These are phyloP conservation scores for Thrips palmi DNA, from an alignment of 1,140 invertebrate genomes.

Conservation along the genomic window DNA sequence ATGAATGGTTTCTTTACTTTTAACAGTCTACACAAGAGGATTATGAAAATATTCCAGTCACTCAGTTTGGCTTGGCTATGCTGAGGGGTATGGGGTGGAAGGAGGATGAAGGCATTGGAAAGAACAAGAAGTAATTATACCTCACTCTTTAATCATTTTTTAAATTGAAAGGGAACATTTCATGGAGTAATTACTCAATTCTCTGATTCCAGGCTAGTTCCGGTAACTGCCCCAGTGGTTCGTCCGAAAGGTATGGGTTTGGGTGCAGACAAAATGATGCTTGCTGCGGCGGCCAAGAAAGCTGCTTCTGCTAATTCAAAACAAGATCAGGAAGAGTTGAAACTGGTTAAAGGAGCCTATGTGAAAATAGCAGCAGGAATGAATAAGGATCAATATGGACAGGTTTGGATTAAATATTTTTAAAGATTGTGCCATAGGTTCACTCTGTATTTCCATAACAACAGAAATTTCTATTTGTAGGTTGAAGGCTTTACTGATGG, in stretches of 20 bases:
- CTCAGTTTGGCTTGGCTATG: conserved; percentile 79
- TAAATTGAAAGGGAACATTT: conserved; percentile 12
- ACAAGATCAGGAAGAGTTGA: conserved; percentile 37
- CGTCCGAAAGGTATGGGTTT: conserved; percentile 82
- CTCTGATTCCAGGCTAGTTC: conserved; percentile 25
- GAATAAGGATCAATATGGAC: conserved; percentile 58
- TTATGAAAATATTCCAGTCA: conserved; percentile 77
- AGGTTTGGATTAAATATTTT: conserved; percentile 30
- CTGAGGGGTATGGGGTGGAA: conserved; percentile 90
- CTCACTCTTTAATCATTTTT: neutral
- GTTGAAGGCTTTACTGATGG: conserved; percentile 74
- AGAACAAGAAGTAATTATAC: conserved; percentile 20
- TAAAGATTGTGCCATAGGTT: conserved; percentile 9
- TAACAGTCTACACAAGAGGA: conserved; percentile 54
- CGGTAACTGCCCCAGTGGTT: conserved; percentile 33
- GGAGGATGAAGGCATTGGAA: conserved; percentile 47
- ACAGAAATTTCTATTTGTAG: conserved; percentile 18
- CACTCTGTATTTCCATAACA: conserved; percentile 8
- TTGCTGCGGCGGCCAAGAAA: too few species aligned
- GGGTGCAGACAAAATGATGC: conserved; percentile 72
- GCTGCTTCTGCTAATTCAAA: conserved; percentile 24
- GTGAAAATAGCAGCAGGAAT: conserved; percentile 53
- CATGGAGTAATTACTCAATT: conserved; percentile 12
- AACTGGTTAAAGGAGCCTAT: conserved; percentile 43
- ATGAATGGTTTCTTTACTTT: conserved; percentile 27